Conservation (phyloP, 2,113 vertebrate genomes). For the Bothrops jararaca region DNA sequence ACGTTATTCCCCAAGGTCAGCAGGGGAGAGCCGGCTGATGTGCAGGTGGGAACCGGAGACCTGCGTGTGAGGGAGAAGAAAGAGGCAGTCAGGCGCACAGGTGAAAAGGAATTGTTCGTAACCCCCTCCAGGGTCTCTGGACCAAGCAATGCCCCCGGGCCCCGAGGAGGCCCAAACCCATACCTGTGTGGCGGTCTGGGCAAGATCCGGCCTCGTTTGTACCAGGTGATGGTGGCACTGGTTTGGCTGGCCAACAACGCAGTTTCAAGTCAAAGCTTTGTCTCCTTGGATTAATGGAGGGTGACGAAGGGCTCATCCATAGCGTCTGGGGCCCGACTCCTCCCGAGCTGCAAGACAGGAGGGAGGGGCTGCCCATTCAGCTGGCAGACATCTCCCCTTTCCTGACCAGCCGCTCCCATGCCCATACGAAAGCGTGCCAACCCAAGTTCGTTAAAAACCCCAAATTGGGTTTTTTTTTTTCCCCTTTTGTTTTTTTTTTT, state of each 20-base stretch:
- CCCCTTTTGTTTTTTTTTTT: too few relatives aligned
- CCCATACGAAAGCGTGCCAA: too few relatives aligned
- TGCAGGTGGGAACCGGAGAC: constrained; percentile 75
- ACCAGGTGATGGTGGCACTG: constrained; percentile 77
- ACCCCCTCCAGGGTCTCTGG: not conserved
- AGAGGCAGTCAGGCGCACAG: fast-evolving
- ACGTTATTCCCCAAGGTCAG: constrained; percentile 84
- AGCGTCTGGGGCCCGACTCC: constrained; percentile 57
- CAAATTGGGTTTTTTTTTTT: too few relatives aligned
- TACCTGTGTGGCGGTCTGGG: constrained; percentile 80
- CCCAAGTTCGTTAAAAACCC: too few relatives aligned
- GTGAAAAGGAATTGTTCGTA: not conserved
- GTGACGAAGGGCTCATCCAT: constrained; percentile 77
- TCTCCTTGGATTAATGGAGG: constrained; percentile 78
- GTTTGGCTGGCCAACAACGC: constrained; percentile 69
- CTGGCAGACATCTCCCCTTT: not conserved
- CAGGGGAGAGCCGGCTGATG: constrained; percentile 73
- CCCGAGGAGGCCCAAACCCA: fast-evolving
- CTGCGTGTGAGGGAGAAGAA: constrained; percentile 48
- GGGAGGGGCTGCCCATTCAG: not conserved
- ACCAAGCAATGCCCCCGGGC: not conserved
- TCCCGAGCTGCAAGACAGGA: constrained; percentile 39
- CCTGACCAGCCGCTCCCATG: not conserved
- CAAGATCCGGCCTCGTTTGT: constrained; percentile 62
- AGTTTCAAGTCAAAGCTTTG: constrained; percentile 82